phyloP scores from a whole-genome alignment of 2,888 invertebrate genomes.

The Antheraea yamamai region DNA sequence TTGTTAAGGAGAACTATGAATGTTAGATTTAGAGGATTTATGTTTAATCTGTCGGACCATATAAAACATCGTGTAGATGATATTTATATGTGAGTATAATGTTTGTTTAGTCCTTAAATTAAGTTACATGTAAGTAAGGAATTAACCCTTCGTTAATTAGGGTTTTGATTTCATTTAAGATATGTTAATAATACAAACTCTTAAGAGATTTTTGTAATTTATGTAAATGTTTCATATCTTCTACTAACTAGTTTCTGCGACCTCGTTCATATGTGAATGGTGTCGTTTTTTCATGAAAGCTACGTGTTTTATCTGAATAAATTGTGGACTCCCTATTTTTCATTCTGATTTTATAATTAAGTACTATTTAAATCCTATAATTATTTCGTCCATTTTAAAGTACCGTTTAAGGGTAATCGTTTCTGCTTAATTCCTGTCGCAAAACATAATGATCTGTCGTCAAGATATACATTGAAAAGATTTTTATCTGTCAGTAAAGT shows the following conservation, averaged over 20 bases:
- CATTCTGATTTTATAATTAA: too few species aligned
- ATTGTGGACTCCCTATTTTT: too few species aligned
- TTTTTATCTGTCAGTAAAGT: too few species aligned
- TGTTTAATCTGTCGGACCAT: not conserved
- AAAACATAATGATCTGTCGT: too few species aligned
- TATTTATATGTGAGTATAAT: not conserved
- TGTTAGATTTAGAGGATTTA: constrained; percentile 5
- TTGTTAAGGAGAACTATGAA: constrained; percentile 11
- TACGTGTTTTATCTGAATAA: too few species aligned
- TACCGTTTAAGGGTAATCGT: too few species aligned
- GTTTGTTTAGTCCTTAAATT: not conserved
- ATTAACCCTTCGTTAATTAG: not conserved
- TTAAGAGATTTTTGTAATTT: not conserved
- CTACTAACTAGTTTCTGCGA: not conserved
- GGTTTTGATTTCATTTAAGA: not conserved
- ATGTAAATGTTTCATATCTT: not conserved
- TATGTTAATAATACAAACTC: not conserved
- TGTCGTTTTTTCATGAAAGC: too few species aligned
- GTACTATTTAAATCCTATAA: too few species aligned
- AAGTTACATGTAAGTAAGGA: not conserved
- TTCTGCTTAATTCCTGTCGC: too few species aligned
- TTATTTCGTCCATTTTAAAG: too few species aligned
- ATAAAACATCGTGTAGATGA: not conserved
- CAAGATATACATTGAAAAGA: too few species aligned
- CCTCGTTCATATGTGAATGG: too few species aligned